Conservation (phyloP, 2,113 vertebrate species). For the Bufo bufo region DNA sequence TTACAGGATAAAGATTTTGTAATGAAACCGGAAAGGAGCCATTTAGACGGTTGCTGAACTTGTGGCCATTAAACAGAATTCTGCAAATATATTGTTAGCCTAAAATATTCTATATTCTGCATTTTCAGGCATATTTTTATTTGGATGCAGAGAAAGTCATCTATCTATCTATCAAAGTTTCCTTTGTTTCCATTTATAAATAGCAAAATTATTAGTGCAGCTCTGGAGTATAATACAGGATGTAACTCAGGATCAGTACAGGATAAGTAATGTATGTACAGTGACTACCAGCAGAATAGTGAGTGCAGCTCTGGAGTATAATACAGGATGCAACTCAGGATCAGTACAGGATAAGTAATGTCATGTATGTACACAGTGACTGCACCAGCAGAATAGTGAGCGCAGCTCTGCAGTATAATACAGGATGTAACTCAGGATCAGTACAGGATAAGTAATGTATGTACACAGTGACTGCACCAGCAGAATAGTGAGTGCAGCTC, state of each 20-base stretch:
- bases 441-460: too few species aligned
- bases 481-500: too few species aligned
- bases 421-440: too few species aligned
- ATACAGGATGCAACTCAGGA: not conserved
- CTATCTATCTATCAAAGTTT: too few species aligned
- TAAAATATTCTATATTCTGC: not conserved
- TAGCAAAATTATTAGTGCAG: not conserved
- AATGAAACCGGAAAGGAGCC: not conserved
- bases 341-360: not conserved
- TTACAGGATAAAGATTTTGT: constrained; percentile 13
- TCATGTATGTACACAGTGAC: too few species aligned
- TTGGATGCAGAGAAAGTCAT: not conserved
- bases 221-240: constrained; percentile 18
- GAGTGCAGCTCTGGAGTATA: not conserved
- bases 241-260: not conserved
- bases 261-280: not conserved
- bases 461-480: too few species aligned
- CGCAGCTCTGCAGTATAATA: too few species aligned
- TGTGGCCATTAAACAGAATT: not conserved
- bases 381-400: too few species aligned
- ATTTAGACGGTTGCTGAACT: not conserved
- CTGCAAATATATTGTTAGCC: not conserved
- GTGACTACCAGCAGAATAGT: not conserved
- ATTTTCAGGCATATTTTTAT: not conserved
- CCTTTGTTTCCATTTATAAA: too few species aligned